These are phyloP conservation scores for Sycophila texana DNA, from an alignment of 2,888 invertebrate genomes.

Conservation along the genomic window DNA sequence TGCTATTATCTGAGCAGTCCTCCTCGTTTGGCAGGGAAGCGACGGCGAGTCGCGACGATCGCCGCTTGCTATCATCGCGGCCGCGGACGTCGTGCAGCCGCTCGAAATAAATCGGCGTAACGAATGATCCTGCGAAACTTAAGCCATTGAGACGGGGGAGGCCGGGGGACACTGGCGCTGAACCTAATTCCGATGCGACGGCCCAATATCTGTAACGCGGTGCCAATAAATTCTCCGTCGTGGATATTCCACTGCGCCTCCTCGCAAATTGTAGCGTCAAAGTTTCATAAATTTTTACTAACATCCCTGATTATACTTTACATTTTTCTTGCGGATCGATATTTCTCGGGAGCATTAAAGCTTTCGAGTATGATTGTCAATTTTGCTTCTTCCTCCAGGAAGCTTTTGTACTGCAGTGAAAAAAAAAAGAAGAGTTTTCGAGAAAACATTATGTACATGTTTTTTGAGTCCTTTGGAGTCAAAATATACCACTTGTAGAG, in stretches of 20 bases:
- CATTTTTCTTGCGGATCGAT: no score
- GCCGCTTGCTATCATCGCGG: neutral
- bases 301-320: no score
- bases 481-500: no score
- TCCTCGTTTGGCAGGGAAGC: constrained; percentile 33
- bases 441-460: no score
- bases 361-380: no score
- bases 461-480: no score
- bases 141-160: constrained; percentile 20
- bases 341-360: no score
- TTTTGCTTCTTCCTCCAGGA: no score
- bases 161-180: neutral
- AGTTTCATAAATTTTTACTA: no score
- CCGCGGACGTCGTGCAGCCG: neutral
- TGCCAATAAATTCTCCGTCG: neutral
- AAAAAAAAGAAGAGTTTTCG: no score
- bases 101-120: constrained; percentile 42
- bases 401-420: no score
- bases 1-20: constrained; percentile 33
- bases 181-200: neutral
- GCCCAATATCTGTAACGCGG: neutral
- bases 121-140: constrained; percentile 39
- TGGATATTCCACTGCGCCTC: neutral
- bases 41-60: neutral
- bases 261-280: no score